Evolutionary conservation across 2,888 invertebrate species (phyloP), one percentile per base, ranked within the genome.

Genomic region (Crepidodera aurea): DNA sequence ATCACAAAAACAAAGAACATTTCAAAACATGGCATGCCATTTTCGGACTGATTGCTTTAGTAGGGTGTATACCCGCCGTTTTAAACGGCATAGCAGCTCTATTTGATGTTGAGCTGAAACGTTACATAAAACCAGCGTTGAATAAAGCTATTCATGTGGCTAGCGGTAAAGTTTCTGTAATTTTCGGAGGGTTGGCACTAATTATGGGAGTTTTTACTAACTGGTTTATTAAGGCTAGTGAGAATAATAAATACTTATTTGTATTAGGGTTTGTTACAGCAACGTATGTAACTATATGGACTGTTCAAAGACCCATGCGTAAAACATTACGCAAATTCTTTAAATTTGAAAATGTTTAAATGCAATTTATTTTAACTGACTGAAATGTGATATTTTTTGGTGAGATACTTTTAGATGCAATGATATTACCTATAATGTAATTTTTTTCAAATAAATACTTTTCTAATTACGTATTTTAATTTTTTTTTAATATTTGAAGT

Each of bases 1-100:
- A 77, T 27, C 61, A 68, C 7, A 62, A 68, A 2, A 73, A 75
- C 25, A 78, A 77, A 56, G 37, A 67, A 4, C 81, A 81, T 66
- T 81, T 79, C 62, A 70, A 68, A 19, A 73, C 76, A 2, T 77
- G 77, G 75, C 81, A 81, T 64, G 79, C 72, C 7, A 53, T 78
- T 10, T 70, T 77, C 29, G 81, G 81, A 1, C 62, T 81, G 2
- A 68, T 77, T 8, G 73, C 75, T 4, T 39, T 77, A 50, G 59
- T 77, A 2, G 69, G 71, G 4, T 73, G 71, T 15, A 59, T 77
- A 25, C 70, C 74, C 4, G 68, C 77, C 1, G 66, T 73, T 19
- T 46, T 78, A 2, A 76, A 75, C 57, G 81, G 81, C 12, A 60
- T 75, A n/a, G 53, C 66, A 3, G 71, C 77, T 7, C 68, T 78